Evolutionary conservation across 2,113 vertebrate genomes (phyloP), one percentile per base, ranked within the genome.

Genomic region (Pachyramphus minor): DNA sequence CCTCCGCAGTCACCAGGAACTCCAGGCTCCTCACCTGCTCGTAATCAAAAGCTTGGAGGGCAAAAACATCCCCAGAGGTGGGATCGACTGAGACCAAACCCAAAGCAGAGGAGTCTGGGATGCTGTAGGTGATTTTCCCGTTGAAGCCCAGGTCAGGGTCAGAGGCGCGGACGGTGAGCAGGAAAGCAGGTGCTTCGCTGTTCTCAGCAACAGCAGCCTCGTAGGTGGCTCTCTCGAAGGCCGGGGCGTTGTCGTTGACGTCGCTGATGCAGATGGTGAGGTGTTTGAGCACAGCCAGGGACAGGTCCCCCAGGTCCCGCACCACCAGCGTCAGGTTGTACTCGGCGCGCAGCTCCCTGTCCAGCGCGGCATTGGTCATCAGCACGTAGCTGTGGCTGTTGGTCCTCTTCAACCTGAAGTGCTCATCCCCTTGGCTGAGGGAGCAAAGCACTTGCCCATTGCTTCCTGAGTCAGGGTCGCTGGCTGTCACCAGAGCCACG

Each of bases 191-290:
- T 5, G 96, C 97, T 4, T 72, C 35, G 4, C 98, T 98, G 91
- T 99, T 99, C 95, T 99, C 99, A 13, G 95, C 78, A 11, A 99
- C 84, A 7, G 98, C 97, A 12, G 96, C 97, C 76, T 97, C 97
- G 0, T 99, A 99, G 47, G 88, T 25, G 7, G 89, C 95, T 68
- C 89, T 91, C 39, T 98, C 98, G 15, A 99, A 99, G 39, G 98
- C 91, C 0, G 99, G 99, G 6, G 98, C 94, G 0, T 99, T 99
- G 97, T 99, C 99, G 0, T 99, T 99, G 90, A 98, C 97, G 2
- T 99, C 99, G 4, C 98, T 95, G 69, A 99, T 97, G 74, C 97
- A 97, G 74, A 99, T 98, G 13, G 94, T 98, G 66, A 99, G 95
- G 53, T 98, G 96, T 85, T 98, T 98, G 22, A 97, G 83, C 49